Evolutionary conservation across 2,113 vertebrate species (phyloP), one percentile per base, ranked within the genome.

Genomic region (Nycticebus coucang): DNA sequence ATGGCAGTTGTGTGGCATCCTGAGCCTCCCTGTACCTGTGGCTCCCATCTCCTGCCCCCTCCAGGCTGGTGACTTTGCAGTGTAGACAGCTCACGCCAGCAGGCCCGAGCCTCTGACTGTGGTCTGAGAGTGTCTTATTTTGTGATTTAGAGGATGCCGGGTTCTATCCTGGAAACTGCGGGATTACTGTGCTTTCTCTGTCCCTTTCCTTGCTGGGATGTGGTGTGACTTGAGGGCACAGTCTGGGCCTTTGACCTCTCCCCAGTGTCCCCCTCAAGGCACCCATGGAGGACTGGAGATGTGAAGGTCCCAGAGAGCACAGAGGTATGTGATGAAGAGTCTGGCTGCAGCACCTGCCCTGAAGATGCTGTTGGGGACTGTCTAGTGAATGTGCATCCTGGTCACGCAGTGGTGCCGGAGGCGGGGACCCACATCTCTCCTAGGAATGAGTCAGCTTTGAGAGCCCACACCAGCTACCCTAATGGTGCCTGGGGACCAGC

Each of bases 341-440:
- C 22, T 21, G 68, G 33, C 5, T 7, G 41, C 1, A 15, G 57
- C 57, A 24, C 35, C 21, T 72, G 87, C 30, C 50, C 37, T n/a
- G 71, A 8, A 1, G 50, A 19, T 81, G 82, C 4, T 19, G 1
- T 0, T 6, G 53, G 37, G 78, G 37, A 33, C 77, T 33, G 33
- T 26, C 30, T 0, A 37, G 33, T 75, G 41, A 7, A 8, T 5
- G 57, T 53, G 57, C 57, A 37, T 41, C 5, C 41, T 7, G 45
- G 19, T 22, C 82, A 57, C 55, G 28, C 5, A 41, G 21, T 5
- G 9, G 24, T 26, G 26, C 41, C 66, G 13, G 83, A 30, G 11
- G 30, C 24, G 12, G 41, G 24, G 59, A 50, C 7, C 1, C 8
- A 12, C 12, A 1, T 0, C 68, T 12, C n/a, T 15, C 12, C 7